phyloP scores from a whole-genome alignment of 1,140 invertebrate genomes.

The Mactra quadrangularis region DNA sequence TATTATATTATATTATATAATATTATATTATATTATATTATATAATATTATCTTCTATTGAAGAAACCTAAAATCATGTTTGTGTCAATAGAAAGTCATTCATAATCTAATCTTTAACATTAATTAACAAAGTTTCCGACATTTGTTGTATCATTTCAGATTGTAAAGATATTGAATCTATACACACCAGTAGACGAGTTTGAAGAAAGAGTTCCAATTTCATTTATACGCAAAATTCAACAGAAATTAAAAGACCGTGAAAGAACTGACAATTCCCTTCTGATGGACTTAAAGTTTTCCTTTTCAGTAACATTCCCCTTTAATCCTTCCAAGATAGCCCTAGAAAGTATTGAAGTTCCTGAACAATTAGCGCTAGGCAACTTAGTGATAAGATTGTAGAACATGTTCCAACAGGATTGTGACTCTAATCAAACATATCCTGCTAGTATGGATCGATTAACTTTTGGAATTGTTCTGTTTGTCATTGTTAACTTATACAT shows the following conservation, averaged over 20 bases:
- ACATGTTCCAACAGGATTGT: background rate
- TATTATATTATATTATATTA: no score
- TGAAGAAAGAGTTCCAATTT: constrained; percentile 92
- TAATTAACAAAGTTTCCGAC: no score
- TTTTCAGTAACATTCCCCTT: constrained; percentile 93
- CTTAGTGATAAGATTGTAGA: constrained; percentile 81
- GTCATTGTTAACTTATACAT: no score
- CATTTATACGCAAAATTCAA: constrained; percentile 95
- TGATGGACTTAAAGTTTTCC: constrained; percentile 95
- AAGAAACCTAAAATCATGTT: no score
- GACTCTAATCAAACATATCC: background rate
- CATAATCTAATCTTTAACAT: no score
- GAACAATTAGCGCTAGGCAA: constrained; percentile 84
- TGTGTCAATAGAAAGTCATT: no score
- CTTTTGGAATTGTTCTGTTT: background rate
- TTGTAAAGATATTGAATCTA: constrained; percentile 92
- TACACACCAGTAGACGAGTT: constrained; percentile 96
- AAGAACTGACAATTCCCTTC: constrained; percentile 87
- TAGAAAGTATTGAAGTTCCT: constrained; percentile 96
- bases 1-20: no score
- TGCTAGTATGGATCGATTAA: background rate
- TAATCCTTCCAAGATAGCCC: constrained; percentile 92
- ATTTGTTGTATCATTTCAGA: constrained; percentile 85
- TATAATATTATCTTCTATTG: no score
- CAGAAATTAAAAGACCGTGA: constrained; percentile 88